These are phyloP conservation scores for Augochlorella aurata DNA, from an alignment of 2,888 invertebrate species.

Conservation along the genomic window DNA sequence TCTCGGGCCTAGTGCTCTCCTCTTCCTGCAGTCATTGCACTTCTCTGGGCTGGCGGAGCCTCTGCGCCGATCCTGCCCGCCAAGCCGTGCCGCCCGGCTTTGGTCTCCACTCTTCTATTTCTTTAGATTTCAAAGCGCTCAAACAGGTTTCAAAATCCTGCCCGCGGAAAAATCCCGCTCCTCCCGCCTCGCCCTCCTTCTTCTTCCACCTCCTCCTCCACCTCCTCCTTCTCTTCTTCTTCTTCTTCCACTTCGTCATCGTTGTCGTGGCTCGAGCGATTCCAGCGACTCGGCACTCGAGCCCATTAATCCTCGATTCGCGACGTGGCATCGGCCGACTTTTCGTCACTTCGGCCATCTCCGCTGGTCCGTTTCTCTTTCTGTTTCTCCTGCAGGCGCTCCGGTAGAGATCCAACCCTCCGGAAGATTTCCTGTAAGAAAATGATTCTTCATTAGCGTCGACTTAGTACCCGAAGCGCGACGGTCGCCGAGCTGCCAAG, in stretches of 20 bases:
- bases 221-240: conserved; percentile 28
- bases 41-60: conserved; percentile 39
- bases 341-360: conserved; percentile 57
- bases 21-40: conserved; percentile 55
- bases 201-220: conserved; percentile 11
- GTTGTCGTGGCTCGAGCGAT: conserved; percentile 53
- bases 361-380: background rate
- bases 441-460: background rate
- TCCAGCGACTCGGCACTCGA: conserved; percentile 45
- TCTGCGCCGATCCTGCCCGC: conserved; percentile 54
- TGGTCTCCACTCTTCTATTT: conserved; percentile 72
- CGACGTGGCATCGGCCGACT: conserved; percentile 54
- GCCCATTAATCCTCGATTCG: conserved; percentile 64
- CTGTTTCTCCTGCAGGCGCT: too few relatives aligned
- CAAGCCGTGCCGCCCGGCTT: conserved; percentile 63
- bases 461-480: background rate
- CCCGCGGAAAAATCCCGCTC: conserved; percentile 79
- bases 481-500: background rate
- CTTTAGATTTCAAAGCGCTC: conserved; percentile 80
- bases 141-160: conserved; percentile 82
- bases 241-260: conserved; percentile 5
- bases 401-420: too few relatives aligned
- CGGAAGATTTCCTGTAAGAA: too few relatives aligned
- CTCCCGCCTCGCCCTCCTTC: conserved; percentile 39
- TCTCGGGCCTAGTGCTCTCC: conserved; percentile 9